Conservation (phyloP, 2,113 vertebrate genomes). For the Syngnathus typhle region DNA sequence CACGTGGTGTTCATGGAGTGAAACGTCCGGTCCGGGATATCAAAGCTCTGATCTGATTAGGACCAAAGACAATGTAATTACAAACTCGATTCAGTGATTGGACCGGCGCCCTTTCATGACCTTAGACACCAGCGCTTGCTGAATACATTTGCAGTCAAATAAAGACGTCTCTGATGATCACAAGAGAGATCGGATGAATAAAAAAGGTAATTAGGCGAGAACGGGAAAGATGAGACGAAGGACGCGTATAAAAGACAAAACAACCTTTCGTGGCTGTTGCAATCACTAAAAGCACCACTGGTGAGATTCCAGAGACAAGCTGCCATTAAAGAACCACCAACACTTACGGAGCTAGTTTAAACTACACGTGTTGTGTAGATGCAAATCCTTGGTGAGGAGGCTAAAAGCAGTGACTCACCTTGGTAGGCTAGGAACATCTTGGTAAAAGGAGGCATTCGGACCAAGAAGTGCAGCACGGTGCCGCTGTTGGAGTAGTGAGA, state of each 20-base stretch:
- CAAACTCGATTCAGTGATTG: constrained; percentile 47
- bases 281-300: constrained; percentile 26
- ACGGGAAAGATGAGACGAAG: constrained; percentile 10
- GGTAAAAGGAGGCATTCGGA: constrained; percentile 95
- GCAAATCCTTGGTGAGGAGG: not conserved
- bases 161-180: constrained; percentile 46
- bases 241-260: constrained; percentile 15
- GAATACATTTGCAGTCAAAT: constrained; percentile 51
- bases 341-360: not conserved
- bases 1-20: constrained; percentile 98
- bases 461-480: constrained; percentile 95
- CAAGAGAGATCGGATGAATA: constrained; percentile 26
- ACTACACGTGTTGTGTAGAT: not conserved
- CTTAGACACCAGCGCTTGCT: constrained; percentile 30
- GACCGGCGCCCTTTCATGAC: constrained; percentile 59
- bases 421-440: constrained; percentile 99
- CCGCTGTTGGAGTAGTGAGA: constrained; percentile 99
- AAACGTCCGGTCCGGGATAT: constrained; percentile 98
- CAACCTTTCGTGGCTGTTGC: constrained; percentile 35
- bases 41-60: constrained; percentile 95
- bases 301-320: constrained; percentile 11
- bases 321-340: constrained; percentile 18
- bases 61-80: constrained; percentile 61
- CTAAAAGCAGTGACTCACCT: constrained; percentile 67
- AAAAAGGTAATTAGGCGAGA: constrained; percentile 35